These are phyloP conservation scores for Tigriopus japonicus DNA, from an alignment of 1,140 invertebrate species.

Conservation along the genomic window DNA sequence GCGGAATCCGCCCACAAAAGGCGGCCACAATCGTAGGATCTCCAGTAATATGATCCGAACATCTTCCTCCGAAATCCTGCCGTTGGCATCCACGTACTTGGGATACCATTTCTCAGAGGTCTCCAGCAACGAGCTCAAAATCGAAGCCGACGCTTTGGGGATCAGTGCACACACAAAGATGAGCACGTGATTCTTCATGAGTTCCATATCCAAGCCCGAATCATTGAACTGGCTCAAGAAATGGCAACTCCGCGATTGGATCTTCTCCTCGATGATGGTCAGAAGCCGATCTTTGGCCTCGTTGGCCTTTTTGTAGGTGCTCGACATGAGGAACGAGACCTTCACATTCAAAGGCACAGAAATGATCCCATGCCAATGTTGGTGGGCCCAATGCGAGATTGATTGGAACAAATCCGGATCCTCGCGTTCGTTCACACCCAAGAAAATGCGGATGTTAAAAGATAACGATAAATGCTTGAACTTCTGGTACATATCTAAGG, in stretches of 20 bases:
- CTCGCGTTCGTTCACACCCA: not conserved
- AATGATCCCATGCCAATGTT: conserved; percentile 1
- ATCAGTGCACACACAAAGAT: not conserved
- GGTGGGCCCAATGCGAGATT: not conserved
- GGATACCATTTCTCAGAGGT: not conserved
- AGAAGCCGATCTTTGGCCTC: not conserved
- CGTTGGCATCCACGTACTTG: not conserved
- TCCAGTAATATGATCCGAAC: not conserved
- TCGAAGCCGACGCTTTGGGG: not conserved
- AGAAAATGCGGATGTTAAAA: not conserved
- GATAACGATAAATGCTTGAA: not conserved
- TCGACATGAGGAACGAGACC: not conserved
- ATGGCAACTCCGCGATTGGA: not conserved
- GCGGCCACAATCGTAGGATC: not conserved
- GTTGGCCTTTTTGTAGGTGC: not conserved
- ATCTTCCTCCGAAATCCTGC: not conserved
- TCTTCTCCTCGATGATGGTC: not conserved
- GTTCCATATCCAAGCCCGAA: not conserved
- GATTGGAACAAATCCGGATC: not conserved
- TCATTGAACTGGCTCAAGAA: not conserved
- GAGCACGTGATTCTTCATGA: not conserved
- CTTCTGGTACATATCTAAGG: not conserved
- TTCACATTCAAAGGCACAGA: not conserved
- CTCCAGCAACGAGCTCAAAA: not conserved
- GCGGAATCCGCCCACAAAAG: not conserved